phyloP scores from a whole-genome alignment of 2,888 invertebrate species.

The Drosophila mayaguana region DNA sequence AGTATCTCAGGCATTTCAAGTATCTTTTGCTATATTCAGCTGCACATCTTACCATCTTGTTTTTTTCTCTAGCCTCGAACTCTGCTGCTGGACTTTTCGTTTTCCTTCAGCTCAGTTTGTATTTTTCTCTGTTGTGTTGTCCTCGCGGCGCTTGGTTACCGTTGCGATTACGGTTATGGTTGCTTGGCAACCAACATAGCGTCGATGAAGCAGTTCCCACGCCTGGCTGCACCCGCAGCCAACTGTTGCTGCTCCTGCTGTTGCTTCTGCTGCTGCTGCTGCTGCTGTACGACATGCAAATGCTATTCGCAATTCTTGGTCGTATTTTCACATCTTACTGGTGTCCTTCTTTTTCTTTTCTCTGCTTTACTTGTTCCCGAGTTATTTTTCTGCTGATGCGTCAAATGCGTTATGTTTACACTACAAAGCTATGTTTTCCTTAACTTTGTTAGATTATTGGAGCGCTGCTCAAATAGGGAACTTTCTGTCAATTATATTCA shows the following conservation, averaged over 20 bases:
- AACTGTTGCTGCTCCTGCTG: slow-evolving; percentile 49
- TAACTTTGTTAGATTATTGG: slow-evolving; percentile 8
- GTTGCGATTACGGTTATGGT: slow-evolving; percentile 65
- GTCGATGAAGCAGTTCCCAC: slow-evolving; percentile 72
- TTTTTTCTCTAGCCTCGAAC: slow-evolving; percentile 8
- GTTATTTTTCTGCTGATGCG: slow-evolving; percentile 43
- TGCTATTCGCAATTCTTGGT: slow-evolving; percentile 32
- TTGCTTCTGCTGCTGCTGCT: not conserved
- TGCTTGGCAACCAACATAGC: slow-evolving; percentile 71
- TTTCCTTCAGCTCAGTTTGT: slow-evolving; percentile 1
- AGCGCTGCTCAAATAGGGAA: not conserved
- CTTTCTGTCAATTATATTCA: too few relatives aligned
- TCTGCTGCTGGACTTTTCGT: slow-evolving; percentile 6
- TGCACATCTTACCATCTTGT: slow-evolving; percentile 65
- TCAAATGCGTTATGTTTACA: slow-evolving; percentile 46
- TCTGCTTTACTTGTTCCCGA: slow-evolving; percentile 8
- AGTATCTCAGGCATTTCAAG: slow-evolving; percentile 25
- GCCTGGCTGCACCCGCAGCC: slow-evolving; percentile 41
- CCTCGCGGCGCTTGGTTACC: slow-evolving; percentile 62
- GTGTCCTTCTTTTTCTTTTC: not conserved
- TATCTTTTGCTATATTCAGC: slow-evolving; percentile 22
- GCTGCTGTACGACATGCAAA: slow-evolving; percentile 35
- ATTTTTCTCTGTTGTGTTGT: slow-evolving; percentile 20
- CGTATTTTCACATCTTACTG: slow-evolving; percentile 23
- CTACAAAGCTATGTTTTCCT: slow-evolving; percentile 7